Evolutionary conservation across 2,888 invertebrate species (phyloP), one percentile per base, ranked within the genome.

Genomic region (Aphodius sticticus): DNA sequence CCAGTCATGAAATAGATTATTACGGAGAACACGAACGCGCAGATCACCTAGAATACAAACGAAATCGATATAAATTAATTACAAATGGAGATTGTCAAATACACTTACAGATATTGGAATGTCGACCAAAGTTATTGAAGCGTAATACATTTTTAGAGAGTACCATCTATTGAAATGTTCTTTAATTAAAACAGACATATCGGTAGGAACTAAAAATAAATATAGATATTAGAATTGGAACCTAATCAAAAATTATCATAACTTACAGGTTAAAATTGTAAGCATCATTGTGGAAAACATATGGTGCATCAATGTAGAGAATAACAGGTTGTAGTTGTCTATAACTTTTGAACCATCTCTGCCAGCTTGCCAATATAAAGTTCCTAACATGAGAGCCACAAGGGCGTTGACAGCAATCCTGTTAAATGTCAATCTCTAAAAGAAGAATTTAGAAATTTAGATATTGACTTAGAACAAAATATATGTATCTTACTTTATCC

Each of bases 261-360:
- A 91, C 95, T 92, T 90, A 96, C 96, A 96, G 12, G 96, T 96
- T 53, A 96, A 91, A 81, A 96, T 95, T 0, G 96, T 96, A 16
- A 96, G 90, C 96, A 96, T 96, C 96, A 96, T 96, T 0, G 96
- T 95, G 1, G 96, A 94, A 95, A 96, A 96, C 91, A 96, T 97
- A 85, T 97, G 95, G 89, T 98, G 98, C 91, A 98, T 96, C 80
- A 98, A 91, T 84, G 97, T 96, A 53, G 97, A 95, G 89, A 98
- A 98, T 9, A 98, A 90, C 81, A 97, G 92, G 89, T 96, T 96
- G 85, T 96, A 96, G 88, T 96, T 96, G 85, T 96, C 95, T 76
- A 96, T 85, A 0, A 96, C 95, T 83, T 95, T 90, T 0, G 94
- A 93, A 0, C 95, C 96, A 83, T 96, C 94, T 81, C 92, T 92